These are phyloP conservation scores for Camponotus floridanus DNA, from an alignment of 1,140 invertebrate species.

Conservation along the genomic window DNA sequence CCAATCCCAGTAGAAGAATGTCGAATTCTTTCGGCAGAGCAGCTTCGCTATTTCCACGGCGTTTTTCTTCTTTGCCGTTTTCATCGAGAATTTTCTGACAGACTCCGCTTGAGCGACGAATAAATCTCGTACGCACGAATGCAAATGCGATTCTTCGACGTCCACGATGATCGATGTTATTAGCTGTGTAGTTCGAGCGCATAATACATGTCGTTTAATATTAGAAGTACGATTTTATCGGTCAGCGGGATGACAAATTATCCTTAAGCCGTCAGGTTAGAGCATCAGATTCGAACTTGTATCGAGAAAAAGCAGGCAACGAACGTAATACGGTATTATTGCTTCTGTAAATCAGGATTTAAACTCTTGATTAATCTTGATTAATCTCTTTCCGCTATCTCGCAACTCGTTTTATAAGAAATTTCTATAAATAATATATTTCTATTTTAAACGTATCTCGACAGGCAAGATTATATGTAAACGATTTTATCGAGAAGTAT, in stretches of 20 bases:
- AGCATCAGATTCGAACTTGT: neutral
- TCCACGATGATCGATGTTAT: conserved; percentile 73
- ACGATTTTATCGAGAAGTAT: neutral
- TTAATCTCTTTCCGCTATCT: conserved; percentile 12
- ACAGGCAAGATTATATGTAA: no score
- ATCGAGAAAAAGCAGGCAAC: neutral
- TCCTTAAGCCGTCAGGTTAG: conserved; percentile 16
- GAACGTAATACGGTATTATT: conserved; percentile 27
- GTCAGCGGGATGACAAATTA: conserved; percentile 49
- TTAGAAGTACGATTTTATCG: conserved; percentile 50
- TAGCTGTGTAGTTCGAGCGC: conserved; percentile 74
- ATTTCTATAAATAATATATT: neutral
- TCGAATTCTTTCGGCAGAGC: conserved; percentile 75
- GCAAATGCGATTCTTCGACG: conserved; percentile 66
- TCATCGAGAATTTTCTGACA: conserved; percentile 74
- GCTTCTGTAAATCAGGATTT: neutral
- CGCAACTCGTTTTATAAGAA: neutral
- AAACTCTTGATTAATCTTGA: conserved; percentile 29
- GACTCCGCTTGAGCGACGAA: conserved; percentile 58
- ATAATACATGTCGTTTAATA: conserved; percentile 13
- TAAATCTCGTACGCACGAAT: conserved; percentile 70
- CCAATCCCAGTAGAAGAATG: conserved; percentile 77
- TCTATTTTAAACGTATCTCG: neutral
- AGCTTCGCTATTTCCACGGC: conserved; percentile 73
- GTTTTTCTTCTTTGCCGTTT: conserved; percentile 71